Conservation (phyloP, 2,888 invertebrate species). For the Adelognathus sp. region DNA sequence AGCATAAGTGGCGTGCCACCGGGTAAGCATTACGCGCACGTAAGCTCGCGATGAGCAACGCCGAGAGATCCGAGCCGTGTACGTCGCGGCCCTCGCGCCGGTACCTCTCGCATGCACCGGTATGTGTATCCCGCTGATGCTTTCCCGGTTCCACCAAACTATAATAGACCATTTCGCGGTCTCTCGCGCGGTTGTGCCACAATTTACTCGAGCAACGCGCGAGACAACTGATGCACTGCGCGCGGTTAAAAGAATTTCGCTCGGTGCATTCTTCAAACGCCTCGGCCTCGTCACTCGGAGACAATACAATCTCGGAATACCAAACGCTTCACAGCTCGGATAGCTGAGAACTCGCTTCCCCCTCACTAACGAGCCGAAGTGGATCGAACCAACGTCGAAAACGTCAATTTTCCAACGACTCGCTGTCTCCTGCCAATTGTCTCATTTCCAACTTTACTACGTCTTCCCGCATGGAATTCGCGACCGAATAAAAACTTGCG, state of each 20-base stretch:
- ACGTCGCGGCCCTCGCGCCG: not conserved
- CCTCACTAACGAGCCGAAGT: not conserved
- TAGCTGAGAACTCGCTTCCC: slow-evolving; percentile 25
- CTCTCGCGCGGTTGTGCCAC: not conserved
- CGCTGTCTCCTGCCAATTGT: not conserved
- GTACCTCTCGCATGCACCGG: not conserved
- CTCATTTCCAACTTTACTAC: not conserved
- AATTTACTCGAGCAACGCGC: slow-evolving; percentile 28
- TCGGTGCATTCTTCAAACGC: slow-evolving; percentile 27
- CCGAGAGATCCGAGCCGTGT: not conserved
- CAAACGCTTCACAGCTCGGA: not conserved
- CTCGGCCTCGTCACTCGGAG: slow-evolving; percentile 25
- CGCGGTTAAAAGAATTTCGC: slow-evolving; percentile 6
- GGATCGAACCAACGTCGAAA: not conserved
- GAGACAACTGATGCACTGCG: no score
- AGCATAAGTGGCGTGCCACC: slow-evolving; percentile 65
- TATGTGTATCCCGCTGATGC: not conserved
- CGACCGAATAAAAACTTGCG: slow-evolving; percentile 6
- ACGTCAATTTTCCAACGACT: not conserved
- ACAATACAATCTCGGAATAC: slow-evolving; percentile 27
- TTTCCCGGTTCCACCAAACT: slow-evolving; percentile 19
- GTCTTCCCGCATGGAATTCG: not conserved
- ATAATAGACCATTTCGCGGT: slow-evolving; percentile 37
- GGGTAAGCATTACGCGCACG: slow-evolving; percentile 61
- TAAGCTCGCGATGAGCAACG: slow-evolving; percentile 47